phyloP scores from a whole-genome alignment of 1,140 invertebrate species.

The Eufriesea mexicana region DNA sequence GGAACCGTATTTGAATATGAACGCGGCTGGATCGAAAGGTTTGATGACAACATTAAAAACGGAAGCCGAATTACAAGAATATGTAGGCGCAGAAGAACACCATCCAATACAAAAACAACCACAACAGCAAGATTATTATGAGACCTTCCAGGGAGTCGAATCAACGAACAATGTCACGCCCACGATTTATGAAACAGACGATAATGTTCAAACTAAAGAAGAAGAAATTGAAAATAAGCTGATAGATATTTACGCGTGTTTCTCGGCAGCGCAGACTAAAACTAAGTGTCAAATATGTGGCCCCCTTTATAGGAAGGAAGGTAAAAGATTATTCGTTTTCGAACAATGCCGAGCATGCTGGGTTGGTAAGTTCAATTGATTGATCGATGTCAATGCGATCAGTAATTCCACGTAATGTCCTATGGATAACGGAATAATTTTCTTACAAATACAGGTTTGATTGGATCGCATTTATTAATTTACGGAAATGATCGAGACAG shows the following conservation, averaged over 20 bases:
- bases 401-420: neutral
- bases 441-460: slow-evolving; percentile 58
- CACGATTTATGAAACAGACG: neutral
- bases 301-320: slow-evolving; percentile 66
- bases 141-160: slow-evolving; percentile 65
- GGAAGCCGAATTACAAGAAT: slow-evolving; percentile 62
- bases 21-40: slow-evolving; percentile 62
- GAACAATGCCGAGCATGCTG: slow-evolving; percentile 70
- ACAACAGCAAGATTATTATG: slow-evolving; percentile 63
- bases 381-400: neutral
- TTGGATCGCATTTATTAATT: slow-evolving; percentile 74
- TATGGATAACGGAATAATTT: neutral
- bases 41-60: slow-evolving; percentile 22
- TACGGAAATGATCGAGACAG: slow-evolving; percentile 73
- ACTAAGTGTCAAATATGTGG: slow-evolving; percentile 72
- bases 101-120: slow-evolving; percentile 1
- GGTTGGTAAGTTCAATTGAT: slow-evolving; percentile 65
- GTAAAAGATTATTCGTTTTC: slow-evolving; percentile 69
- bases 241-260: slow-evolving; percentile 63
- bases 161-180: neutral
- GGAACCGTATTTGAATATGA: slow-evolving; percentile 79
- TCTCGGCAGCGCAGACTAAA: slow-evolving; percentile 66
- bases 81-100: slow-evolving; percentile 63
- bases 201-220: neutral
- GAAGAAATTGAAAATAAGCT: slow-evolving; percentile 28